Conservation (phyloP, 2,797 vertebrate genomes). For the Antennarius maculatus region DNA sequence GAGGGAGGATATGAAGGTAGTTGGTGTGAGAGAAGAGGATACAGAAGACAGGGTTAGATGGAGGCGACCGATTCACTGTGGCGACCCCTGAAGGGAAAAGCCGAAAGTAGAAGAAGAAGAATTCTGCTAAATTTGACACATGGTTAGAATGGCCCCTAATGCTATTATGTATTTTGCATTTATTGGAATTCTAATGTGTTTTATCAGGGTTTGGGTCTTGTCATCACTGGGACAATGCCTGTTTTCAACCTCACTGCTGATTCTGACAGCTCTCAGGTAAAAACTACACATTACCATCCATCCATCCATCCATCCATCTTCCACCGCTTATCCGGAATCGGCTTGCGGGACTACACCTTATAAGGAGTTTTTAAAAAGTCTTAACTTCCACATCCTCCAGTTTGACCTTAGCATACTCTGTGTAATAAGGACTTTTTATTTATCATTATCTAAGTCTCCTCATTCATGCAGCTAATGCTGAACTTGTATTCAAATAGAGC, state of each 20-base stretch:
- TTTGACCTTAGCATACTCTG: slow-evolving; percentile 1
- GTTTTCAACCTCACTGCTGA: slow-evolving; percentile 96
- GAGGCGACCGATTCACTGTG: too few relatives aligned
- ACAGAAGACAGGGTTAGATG: too few relatives aligned
- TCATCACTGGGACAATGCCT: slow-evolving; percentile 95
- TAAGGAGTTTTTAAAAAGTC: neutral
- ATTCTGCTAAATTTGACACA: too few relatives aligned
- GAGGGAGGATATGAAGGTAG: too few relatives aligned
- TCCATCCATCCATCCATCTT: too few relatives aligned
- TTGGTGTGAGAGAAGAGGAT: too few relatives aligned
- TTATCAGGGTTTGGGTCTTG: slow-evolving; percentile 91
- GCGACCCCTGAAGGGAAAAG: too few relatives aligned
- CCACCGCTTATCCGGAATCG: too few relatives aligned
- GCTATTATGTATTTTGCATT: neutral
- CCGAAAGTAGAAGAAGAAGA: too few relatives aligned
- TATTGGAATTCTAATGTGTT: slow-evolving; percentile 1
- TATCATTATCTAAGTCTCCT: slow-evolving; percentile 10
- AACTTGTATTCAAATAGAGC: slow-evolving; percentile 6
- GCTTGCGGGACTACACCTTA: too few relatives aligned
- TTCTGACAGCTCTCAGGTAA: slow-evolving; percentile 80
- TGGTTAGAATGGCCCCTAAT: too few relatives aligned
- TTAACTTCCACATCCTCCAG: neutral
- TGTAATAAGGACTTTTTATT: slow-evolving; percentile 17
- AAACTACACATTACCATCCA: slow-evolving; percentile 6
- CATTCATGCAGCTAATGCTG: neutral